A percentile compares a stretch with the other conserved stretches of the same genome.
phyloP scores from a whole-genome alignment of 2,888 invertebrate genomes.

The Noctua fimbriata region DNA sequence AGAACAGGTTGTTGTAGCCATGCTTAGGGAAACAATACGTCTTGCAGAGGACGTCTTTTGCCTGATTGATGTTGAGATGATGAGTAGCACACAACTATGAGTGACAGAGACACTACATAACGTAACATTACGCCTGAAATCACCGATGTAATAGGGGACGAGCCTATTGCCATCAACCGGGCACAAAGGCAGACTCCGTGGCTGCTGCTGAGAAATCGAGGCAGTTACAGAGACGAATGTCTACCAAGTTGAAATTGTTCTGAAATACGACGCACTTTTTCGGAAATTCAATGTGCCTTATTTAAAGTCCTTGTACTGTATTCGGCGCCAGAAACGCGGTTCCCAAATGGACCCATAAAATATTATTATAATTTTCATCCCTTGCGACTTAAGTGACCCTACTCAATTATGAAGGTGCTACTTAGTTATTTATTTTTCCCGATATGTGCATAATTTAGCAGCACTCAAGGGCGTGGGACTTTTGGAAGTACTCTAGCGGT shows the following conservation, averaged over 20 bases:
- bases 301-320: neutral
- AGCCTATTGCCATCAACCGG: no score
- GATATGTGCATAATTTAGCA: conserved; percentile 46
- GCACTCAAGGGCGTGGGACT: conserved; percentile 15
- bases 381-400: conserved; percentile 43
- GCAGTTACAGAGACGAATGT: no score
- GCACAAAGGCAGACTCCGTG: no score
- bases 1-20: neutral
- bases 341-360: conserved; percentile 19
- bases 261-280: neutral
- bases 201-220: no score
- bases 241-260: neutral
- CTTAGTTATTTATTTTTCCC: conserved; percentile 47
- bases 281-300: neutral
- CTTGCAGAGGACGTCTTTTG: neutral
- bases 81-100: neutral
- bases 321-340: neutral
- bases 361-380: conserved; percentile 41
- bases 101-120: no score
- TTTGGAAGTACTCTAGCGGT: conserved; percentile 5
- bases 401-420: conserved; percentile 47
- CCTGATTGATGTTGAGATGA: neutral
- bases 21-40: neutral
- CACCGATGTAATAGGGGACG: no score
- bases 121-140: no score